Percentiles rank a stretch among this genome's conserved stretches.
Evolutionary conservation across 2,797 vertebrate genomes (phyloP).

Genomic region (Vespertilio murinus): DNA sequence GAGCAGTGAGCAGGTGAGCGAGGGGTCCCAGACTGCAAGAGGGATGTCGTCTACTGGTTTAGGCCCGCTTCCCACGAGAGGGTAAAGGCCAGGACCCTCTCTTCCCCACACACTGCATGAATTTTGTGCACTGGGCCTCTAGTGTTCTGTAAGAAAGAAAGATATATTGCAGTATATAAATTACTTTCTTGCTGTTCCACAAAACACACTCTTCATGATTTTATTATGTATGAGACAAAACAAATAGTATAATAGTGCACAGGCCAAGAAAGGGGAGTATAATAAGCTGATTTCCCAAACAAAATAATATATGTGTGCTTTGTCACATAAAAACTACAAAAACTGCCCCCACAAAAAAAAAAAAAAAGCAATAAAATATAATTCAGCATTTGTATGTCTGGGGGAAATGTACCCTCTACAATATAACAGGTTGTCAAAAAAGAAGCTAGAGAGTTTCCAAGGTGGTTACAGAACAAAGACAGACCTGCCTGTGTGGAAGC

Average conservation of each 20-base stretch:
- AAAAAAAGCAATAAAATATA: neutral
- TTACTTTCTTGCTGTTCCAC: neutral
- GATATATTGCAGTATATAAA: neutral
- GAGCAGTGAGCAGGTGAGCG: no score
- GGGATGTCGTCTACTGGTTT: no score
- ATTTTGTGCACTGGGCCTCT: no score
- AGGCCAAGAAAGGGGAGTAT: neutral
- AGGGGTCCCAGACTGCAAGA: no score
- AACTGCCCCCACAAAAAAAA: neutral
- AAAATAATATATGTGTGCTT: neutral
- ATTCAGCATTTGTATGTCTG: neutral
- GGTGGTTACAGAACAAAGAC: slow-evolving; percentile 7
- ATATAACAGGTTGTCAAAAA: neutral
- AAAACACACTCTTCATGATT: neutral
- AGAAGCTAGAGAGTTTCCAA: slow-evolving; percentile 1
- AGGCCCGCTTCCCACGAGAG: no score
- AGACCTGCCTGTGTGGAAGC: neutral
- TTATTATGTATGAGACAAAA: neutral
- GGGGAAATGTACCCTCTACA: neutral
- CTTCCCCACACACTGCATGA: no score
- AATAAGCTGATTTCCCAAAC: neutral
- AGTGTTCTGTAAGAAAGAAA: slow-evolving; percentile 1
- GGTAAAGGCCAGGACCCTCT: no score
- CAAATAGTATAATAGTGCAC: neutral
- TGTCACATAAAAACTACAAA: neutral